phyloP scores from a whole-genome alignment of 2,888 invertebrate genomes.

The Cyclophora albipunctata region DNA sequence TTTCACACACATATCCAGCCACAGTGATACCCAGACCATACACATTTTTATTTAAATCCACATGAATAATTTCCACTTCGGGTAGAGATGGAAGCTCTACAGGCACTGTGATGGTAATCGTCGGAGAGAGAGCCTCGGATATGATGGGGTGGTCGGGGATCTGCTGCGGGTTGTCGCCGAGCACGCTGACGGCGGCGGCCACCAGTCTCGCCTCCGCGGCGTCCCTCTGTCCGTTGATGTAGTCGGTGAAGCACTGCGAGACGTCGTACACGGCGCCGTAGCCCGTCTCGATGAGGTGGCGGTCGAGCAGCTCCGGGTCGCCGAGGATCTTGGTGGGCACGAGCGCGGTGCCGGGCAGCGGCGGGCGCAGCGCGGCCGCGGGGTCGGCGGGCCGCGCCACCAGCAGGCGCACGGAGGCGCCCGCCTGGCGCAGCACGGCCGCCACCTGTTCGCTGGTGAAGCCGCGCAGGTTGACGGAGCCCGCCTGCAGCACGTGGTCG shows the following conservation, averaged over 20 bases:
- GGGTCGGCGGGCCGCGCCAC: constrained; percentile 95
- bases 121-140: constrained; percentile 51
- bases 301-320: constrained; percentile 92
- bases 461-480: constrained; percentile 94
- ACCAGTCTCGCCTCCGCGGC: constrained; percentile 43
- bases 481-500: constrained; percentile 97
- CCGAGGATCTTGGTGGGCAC: constrained; percentile 94
- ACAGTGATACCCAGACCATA: constrained; percentile 96
- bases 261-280: constrained; percentile 76
- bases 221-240: constrained; percentile 54
- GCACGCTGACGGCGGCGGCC: constrained; percentile 60
- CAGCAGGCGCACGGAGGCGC: constrained; percentile 89
- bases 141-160: constrained; percentile 55
- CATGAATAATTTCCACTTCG: constrained; percentile 93
- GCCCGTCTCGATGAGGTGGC: constrained; percentile 86
- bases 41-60: constrained; percentile 92
- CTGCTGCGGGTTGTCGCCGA: constrained; percentile 62
- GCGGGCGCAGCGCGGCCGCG: constrained; percentile 84
- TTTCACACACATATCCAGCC: constrained; percentile 97
- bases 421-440: constrained; percentile 81
- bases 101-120: constrained; percentile 69
- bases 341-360: constrained; percentile 88
- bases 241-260: constrained; percentile 57
- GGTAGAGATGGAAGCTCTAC: constrained; percentile 80
- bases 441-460: constrained; percentile 96